Evolutionary conservation across 2,797 vertebrate species (phyloP).

Genomic region (Etheostoma nigrum): DNA sequence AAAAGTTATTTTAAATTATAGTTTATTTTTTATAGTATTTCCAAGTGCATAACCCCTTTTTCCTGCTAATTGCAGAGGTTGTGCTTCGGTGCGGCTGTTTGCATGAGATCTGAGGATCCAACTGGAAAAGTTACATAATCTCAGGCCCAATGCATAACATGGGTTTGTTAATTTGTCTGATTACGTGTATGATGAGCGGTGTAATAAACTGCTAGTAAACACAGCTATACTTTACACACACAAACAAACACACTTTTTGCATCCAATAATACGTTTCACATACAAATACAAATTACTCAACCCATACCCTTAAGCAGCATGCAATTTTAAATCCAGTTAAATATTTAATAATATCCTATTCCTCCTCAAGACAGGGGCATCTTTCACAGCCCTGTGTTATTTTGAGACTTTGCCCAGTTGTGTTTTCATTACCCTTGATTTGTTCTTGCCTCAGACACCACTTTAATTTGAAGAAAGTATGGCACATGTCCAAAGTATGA

Average conservation of each 20-base stretch:
- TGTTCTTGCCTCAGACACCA: conserved; percentile 49
- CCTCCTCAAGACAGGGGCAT: conserved; percentile 37
- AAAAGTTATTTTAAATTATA: conserved; percentile 46
- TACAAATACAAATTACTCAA: conserved; percentile 23
- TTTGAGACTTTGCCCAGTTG: conserved; percentile 46
- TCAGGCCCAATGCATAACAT: conserved; percentile 46
- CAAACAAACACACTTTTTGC: neutral
- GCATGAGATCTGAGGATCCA: conserved; percentile 27
- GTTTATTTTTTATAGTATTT: neutral
- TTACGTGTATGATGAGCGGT: neutral
- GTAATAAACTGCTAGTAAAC: neutral
- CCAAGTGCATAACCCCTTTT: neutral
- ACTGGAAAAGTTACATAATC: conserved; percentile 69
- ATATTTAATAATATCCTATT: conserved; percentile 63
- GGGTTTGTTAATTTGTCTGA: neutral
- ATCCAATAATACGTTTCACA: neutral
- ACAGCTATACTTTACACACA: neutral
- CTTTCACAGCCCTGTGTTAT: conserved; percentile 45
- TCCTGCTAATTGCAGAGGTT: conserved; percentile 8
- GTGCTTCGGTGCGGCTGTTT: conserved; percentile 2
- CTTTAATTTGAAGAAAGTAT: conserved; percentile 40
- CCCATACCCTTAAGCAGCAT: conserved; percentile 43
- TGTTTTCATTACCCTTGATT: conserved; percentile 67
- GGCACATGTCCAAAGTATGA: conserved; percentile 54
- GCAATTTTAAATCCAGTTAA: conserved; percentile 58